Evolutionary conservation across 2,888 invertebrate species (phyloP).

Genomic region (Notodonta dromedarius): DNA sequence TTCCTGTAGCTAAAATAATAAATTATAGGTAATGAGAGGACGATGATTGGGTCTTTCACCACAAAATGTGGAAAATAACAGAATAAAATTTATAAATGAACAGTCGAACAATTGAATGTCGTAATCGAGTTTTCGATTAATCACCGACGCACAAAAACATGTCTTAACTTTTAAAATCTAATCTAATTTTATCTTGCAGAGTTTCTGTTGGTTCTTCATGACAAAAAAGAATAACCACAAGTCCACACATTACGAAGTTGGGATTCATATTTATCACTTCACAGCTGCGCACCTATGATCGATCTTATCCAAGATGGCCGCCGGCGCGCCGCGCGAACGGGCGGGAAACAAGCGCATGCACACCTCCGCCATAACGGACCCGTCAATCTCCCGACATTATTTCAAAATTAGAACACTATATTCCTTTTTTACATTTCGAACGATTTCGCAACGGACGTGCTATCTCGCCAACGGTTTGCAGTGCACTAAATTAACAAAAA

Average conservation of each 20-base stretch:
- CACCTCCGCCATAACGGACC: conserved; percentile 64
- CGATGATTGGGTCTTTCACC: not conserved
- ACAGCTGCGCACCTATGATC: conserved; percentile 82
- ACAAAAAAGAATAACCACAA: conserved; percentile 52
- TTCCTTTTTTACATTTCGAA: conserved; percentile 26
- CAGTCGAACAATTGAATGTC: not conserved
- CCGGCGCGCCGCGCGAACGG: conserved; percentile 64
- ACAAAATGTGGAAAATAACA: not conserved
- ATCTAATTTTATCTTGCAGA: conserved; percentile 36
- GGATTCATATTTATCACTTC: conserved; percentile 73
- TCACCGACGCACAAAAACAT: no score
- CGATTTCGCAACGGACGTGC: conserved; percentile 57
- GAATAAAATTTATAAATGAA: not conserved
- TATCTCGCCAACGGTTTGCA: conserved; percentile 65
- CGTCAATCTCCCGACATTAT: conserved; percentile 61
- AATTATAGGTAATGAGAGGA: not conserved
- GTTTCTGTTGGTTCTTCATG: conserved; percentile 19
- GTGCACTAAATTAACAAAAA: conserved; percentile 78
- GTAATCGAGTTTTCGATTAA: no score
- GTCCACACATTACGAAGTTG: conserved; percentile 50
- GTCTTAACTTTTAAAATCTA: not conserved
- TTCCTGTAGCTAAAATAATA: conserved; percentile 26
- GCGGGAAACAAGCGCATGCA: conserved; percentile 75
- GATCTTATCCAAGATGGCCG: conserved; percentile 82
- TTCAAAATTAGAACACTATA: conserved; percentile 57